A percentile compares a stretch with the other conserved stretches of the same genome.
Evolutionary conservation across 2,113 vertebrate species (phyloP).

Genomic region (Ailurus styani): DNA sequence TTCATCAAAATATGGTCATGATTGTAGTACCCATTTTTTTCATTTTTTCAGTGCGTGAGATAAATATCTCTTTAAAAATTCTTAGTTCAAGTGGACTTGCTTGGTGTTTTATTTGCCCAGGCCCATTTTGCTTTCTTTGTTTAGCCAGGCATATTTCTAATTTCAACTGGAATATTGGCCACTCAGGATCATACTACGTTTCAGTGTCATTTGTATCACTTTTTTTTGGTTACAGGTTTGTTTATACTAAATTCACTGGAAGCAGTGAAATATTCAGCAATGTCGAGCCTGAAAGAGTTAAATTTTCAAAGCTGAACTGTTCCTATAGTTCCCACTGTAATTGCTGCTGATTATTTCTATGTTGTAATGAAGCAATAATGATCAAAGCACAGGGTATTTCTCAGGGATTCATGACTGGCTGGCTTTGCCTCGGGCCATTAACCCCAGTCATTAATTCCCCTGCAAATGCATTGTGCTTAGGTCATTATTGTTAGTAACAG

Average conservation of each 20-base stretch:
- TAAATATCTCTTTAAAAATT: neutral
- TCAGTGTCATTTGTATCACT: conserved; percentile 53
- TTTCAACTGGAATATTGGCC: conserved; percentile 18
- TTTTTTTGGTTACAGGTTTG: neutral
- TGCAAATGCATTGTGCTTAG: conserved; percentile 68
- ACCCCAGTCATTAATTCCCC: conserved; percentile 72
- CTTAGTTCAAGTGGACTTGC: neutral
- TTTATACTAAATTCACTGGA: neutral
- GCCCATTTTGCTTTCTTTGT: conserved; percentile 30
- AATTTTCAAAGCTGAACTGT: conserved; percentile 57
- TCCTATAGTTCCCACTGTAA: conserved; percentile 58
- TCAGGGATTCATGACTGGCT: conserved; percentile 76
- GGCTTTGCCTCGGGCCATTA: conserved; percentile 74
- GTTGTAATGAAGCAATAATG: conserved; percentile 78
- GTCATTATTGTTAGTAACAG: conserved; percentile 75
- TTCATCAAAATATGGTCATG: neutral
- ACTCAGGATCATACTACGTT: neutral
- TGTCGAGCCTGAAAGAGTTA: conserved; percentile 55
- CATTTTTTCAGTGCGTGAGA: neutral
- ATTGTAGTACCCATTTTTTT: neutral
- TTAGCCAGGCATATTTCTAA: conserved; percentile 16
- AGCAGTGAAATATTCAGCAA: neutral
- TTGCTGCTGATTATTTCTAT: conserved; percentile 76
- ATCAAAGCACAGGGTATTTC: conserved; percentile 73
- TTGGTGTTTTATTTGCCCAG: neutral